Base-by-base conservation (phyloP, 2,888 invertebrate genomes). In the Selenia dentaria region DNA sequence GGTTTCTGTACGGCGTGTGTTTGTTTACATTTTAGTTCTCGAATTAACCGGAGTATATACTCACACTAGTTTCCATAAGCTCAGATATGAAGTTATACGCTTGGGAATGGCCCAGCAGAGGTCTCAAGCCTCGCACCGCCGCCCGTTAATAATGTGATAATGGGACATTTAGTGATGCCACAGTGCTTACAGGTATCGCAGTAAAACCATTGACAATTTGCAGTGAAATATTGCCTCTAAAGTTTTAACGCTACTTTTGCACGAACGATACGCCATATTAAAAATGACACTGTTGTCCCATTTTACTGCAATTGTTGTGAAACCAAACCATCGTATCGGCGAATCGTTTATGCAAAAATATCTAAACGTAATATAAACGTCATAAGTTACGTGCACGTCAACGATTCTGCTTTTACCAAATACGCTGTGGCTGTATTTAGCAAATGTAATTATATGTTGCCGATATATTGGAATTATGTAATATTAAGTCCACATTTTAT, bases 71-170 rank as follows among this genome's bases (percentile, higher is more conserved):
- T 8, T 8, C 6, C 22, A 22, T 6, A 22, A 22, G 22, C 22
- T 8, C 22, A 2, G 8, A 22, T 6, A 8, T 2, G 2, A 22
- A 0, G 32, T 38, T 18, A 12, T 6, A 12, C 14, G 27, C 32
- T 25, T 16, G 11, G n/a, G 38, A 34, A 38, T 34, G 38, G 22
- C 27, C 44, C 13, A 16, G 8, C 12, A 47, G 44, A 37, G 33
- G 45, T 40, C 28, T 14, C 25, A 6, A 2, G 11, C 26, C 45
- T 50, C 33, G 20, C 28, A 13, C 11, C 16, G 43, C 40, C 40
- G n/a, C n/a, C n/a, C n/a, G 47, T 48, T 47, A 46, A 34, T 41
- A 46, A 34, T 55, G 54, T 52, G 53, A 54, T 57, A 33, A 44
- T 37, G 26, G 43, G 24, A 43, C 11, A 12, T 16, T 38, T 25